Conservation (phyloP, 2,888 invertebrate genomes). For the Aphrophora alni region DNA sequence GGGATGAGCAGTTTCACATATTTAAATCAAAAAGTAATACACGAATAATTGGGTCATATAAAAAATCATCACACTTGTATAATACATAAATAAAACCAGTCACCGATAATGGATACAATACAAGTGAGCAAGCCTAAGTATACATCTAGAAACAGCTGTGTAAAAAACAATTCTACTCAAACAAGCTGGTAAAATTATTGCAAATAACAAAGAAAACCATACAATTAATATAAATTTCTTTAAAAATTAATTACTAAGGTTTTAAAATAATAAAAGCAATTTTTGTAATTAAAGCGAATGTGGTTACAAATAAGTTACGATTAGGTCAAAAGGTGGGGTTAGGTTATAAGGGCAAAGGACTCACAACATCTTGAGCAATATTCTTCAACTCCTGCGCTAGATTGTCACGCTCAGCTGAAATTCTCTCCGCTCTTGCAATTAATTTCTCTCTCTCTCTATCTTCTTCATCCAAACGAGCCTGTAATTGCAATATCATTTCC, state of each 20-base stretch:
- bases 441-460: slow-evolving; percentile 53
- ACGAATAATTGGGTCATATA: no score
- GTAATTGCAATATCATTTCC: slow-evolving; percentile 65
- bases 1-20: no score
- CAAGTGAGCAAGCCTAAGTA: no score
- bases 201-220: neutral
- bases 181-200: neutral
- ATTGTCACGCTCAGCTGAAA: slow-evolving; percentile 60
- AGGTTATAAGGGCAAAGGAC: slow-evolving; percentile 20
- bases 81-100: no score
- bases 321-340: neutral
- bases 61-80: no score
- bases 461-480: slow-evolving; percentile 62
- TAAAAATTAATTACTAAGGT: neutral
- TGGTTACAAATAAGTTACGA: neutral
- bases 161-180: no score
- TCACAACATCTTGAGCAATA: slow-evolving; percentile 41
- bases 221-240: neutral
- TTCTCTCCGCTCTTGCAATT: slow-evolving; percentile 60
- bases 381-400: slow-evolving; percentile 63
- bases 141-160: no score
- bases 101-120: no score
- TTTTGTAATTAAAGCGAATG: neutral
- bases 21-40: no score
- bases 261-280: slow-evolving; percentile 15